phyloP scores from a whole-genome alignment of 2,797 vertebrate species.

The Lepilemur ruficaudatus region DNA sequence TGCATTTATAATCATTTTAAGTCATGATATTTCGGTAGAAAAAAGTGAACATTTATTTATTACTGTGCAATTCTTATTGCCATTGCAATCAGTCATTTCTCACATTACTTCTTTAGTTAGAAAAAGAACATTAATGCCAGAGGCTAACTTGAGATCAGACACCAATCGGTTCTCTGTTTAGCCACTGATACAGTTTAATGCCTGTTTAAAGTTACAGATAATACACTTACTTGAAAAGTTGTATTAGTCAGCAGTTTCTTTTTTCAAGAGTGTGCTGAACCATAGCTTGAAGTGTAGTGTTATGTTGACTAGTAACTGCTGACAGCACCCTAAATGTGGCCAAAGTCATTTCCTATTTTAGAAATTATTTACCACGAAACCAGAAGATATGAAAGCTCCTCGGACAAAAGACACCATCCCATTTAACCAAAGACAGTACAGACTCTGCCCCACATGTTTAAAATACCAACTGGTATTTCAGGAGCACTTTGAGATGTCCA shows the following conservation, averaged over 20 bases:
- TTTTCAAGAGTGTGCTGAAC: not conserved
- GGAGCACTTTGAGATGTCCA: not conserved
- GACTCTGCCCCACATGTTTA: not conserved
- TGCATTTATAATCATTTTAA: not conserved
- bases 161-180: not conserved
- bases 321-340: not conserved
- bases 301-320: not conserved
- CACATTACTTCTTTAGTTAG: not conserved
- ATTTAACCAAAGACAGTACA: not conserved
- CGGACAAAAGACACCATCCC: not conserved
- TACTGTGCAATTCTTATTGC: not conserved
- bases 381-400: not conserved
- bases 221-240: not conserved
- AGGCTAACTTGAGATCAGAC: not conserved
- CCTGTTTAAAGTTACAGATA: conserved; percentile 2
- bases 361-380: conserved; percentile 9
- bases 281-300: not conserved
- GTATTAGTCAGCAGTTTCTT: not conserved
- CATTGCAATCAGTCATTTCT: not conserved
- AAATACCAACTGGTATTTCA: not conserved
- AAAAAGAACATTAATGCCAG: conserved; percentile 2
- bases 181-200: not conserved
- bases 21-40: not conserved
- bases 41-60: not conserved
- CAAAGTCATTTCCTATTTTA: not conserved